A percentile compares a stretch with the other conserved stretches of the same genome.
Evolutionary conservation across 2,113 vertebrate genomes (phyloP).

Genomic region (Rallus limicola): DNA sequence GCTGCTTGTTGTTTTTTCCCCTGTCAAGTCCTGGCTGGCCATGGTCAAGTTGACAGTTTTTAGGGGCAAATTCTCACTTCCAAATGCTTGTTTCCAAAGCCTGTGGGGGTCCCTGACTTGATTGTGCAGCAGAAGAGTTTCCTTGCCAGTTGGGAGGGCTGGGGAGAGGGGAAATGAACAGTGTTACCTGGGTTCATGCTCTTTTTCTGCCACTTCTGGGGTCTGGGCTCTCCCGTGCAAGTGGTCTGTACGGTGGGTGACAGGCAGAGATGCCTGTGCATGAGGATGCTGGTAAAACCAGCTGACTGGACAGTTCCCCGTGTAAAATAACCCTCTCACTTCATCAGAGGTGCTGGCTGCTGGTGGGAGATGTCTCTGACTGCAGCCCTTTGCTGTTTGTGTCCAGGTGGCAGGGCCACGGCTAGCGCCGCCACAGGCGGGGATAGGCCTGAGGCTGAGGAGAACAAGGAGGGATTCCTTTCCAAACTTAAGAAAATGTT

Average conservation of each 20-base stretch:
- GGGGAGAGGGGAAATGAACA: neutral
- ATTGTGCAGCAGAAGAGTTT: neutral
- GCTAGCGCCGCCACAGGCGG: constrained; percentile 78
- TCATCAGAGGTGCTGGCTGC: neutral
- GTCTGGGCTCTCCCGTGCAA: neutral
- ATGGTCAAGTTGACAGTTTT: neutral
- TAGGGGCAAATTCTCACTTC: neutral
- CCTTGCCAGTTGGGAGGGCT: neutral
- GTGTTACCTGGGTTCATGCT: neutral
- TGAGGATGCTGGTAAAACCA: neutral
- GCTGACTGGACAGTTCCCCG: neutral
- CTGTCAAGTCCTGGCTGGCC: neutral
- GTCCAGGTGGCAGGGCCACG: constrained; percentile 88
- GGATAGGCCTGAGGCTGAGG: constrained; percentile 81
- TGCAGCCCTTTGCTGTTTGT: constrained; percentile 80
- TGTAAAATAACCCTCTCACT: neutral
- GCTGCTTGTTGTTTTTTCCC: neutral
- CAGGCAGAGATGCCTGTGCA: neutral
- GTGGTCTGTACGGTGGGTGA: neutral
- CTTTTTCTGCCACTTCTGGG: neutral
- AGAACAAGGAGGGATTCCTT: constrained; percentile 88
- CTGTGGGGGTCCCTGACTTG: neutral
- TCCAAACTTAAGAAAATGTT: constrained; percentile 93
- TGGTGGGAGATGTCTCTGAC: constrained; percentile 56
- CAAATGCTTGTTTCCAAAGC: neutral